Evolutionary conservation across 2,888 invertebrate species (phyloP).

Genomic region (Aricia artaxerxes): DNA sequence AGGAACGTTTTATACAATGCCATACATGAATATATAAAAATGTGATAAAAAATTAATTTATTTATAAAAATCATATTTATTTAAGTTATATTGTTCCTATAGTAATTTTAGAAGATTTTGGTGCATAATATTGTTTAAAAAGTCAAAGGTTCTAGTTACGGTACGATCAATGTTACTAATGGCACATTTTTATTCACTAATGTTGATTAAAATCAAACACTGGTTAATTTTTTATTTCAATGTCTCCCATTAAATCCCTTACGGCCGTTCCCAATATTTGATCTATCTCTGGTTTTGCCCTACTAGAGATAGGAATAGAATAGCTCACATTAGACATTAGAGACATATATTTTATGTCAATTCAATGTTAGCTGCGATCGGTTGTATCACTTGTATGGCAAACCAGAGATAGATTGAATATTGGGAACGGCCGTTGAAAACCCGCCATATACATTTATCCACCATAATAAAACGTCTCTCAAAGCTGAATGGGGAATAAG

Average conservation of each 20-base stretch:
- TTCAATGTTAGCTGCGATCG: too few relatives aligned
- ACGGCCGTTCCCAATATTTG: background rate
- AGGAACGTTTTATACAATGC: background rate
- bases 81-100: conserved; percentile 27
- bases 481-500: background rate
- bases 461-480: background rate
- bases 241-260: background rate
- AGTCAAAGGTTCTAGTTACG: conserved; percentile 27
- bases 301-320: too few relatives aligned
- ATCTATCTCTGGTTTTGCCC: too few relatives aligned
- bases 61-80: background rate
- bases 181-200: conserved; percentile 34
- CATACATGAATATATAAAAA: conserved; percentile 10
- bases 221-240: conserved; percentile 13
- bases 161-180: conserved; percentile 33
- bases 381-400: too few relatives aligned
- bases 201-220: conserved; percentile 15
- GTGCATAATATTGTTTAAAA: conserved; percentile 16
- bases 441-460: background rate
- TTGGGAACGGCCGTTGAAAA: background rate
- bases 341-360: too few relatives aligned
- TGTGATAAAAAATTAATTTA: conserved; percentile 25
- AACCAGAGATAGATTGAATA: too few relatives aligned
- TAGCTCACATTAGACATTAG: too few relatives aligned
- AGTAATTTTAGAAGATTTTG: conserved; percentile 13